Base-by-base conservation (phyloP, 2,888 invertebrate species). In the Scelioninae gen. 1 region DNA sequence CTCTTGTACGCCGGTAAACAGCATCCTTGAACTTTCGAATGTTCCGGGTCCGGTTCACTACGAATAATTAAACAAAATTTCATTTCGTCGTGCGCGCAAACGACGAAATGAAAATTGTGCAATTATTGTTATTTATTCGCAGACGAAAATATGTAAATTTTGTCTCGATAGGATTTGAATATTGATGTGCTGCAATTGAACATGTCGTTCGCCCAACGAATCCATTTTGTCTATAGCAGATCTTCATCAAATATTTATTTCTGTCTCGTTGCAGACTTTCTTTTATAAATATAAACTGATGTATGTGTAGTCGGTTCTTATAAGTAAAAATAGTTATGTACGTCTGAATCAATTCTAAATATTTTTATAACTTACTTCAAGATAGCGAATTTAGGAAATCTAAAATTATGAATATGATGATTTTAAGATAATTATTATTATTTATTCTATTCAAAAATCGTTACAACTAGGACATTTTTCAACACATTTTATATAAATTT, bases 21-120 rank as follows among this genome's bases (percentile, higher is more conserved):
- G 56, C 69, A 66, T 55, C 74, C 76, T 72, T 82, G 47, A 72
- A 76, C 71, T 68, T 72, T 55, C 72, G 47, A 58, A 66, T 76
- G 31, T 62, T 75, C 43, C 49, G 40, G 38, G 8, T 16, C 62
- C 32, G 53, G 16, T 23, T 16, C 10, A 29, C 29, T 11, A 2
- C 23, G 32, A 69, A 69, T 58, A 47, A 69, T 69, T 58, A 58
- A 47, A 34, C 66, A 34, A n/a, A n/a, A n/a, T n/a, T n/a, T n/a
- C n/a, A n/a, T n/a, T n/a, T n/a, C n/a, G n/a, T 66, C 53, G 53
- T 40, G 51, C 53, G 66, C 16, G 38, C 9, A 15, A 32, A 10
- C 29, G 31, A 9, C 8, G 8, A 29, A 32, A 51, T 29, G 15
- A 32, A 11, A 49, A 16, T 34, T 49, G 43, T 7, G 34, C 10